A percentile compares a stretch with the other conserved stretches of the same genome.
Evolutionary conservation across 2,888 invertebrate species (phyloP).

Genomic region (Chorisops tibialis): DNA sequence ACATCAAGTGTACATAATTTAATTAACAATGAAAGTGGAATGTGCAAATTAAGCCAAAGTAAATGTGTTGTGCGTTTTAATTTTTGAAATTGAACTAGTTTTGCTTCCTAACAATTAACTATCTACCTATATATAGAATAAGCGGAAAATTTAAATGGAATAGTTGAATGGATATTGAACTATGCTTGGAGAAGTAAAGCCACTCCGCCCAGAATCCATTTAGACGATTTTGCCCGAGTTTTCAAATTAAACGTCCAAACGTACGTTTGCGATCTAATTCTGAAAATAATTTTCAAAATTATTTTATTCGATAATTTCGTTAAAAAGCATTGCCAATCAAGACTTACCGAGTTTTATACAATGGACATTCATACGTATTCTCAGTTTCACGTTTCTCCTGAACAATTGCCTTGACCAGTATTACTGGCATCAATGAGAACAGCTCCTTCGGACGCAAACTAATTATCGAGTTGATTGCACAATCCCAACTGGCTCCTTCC

Average conservation of each 20-base stretch:
- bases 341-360: slow-evolving; percentile 79
- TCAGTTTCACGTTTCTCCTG: slow-evolving; percentile 86
- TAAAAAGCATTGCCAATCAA: too few relatives aligned
- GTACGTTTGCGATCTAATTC: slow-evolving; percentile 82
- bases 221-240: slow-evolving; percentile 81
- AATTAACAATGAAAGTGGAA: too few relatives aligned
- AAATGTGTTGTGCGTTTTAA: too few relatives aligned
- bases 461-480: slow-evolving; percentile 71
- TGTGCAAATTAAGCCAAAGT: too few relatives aligned
- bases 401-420: slow-evolving; percentile 83
- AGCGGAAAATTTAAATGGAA: too few relatives aligned
- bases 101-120: too few relatives aligned
- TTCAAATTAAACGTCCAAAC: slow-evolving; percentile 95
- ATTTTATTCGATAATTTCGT: background rate
- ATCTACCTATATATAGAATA: too few relatives aligned
- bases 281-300: slow-evolving; percentile 39
- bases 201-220: slow-evolving; percentile 92
- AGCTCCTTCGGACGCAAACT: slow-evolving; percentile 87
- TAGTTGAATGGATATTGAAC: too few relatives aligned
- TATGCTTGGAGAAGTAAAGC: slow-evolving; percentile 84
- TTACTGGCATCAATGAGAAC: slow-evolving; percentile 86
- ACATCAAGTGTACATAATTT: too few relatives aligned
- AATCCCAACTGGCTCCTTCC: slow-evolving; percentile 96
- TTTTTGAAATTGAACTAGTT: too few relatives aligned
- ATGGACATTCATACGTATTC: slow-evolving; percentile 89